Percentiles rank a stretch among this genome's conserved stretches.
These are phyloP conservation scores for Limenitis camilla DNA, from an alignment of 2,888 invertebrate species.

Conservation along the genomic window DNA sequence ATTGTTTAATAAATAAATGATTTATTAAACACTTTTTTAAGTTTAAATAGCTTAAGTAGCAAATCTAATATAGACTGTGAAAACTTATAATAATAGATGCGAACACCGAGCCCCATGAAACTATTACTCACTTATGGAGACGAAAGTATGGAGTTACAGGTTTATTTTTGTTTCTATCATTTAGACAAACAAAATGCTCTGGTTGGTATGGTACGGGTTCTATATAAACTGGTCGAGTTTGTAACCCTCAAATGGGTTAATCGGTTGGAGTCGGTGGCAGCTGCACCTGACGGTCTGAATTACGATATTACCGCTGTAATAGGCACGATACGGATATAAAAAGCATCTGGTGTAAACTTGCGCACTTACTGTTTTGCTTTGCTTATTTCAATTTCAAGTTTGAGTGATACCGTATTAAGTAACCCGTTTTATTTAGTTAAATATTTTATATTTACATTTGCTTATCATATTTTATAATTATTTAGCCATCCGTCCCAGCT, in stretches of 20 bases:
- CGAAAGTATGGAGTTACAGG: too few relatives aligned
- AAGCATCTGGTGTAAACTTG: conserved; percentile 20
- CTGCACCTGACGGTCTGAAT: conserved; percentile 69
- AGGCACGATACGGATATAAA: conserved; percentile 25
- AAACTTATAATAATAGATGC: too few relatives aligned
- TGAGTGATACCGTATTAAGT: neutral
- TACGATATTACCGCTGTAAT: conserved; percentile 48
- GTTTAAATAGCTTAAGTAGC: too few relatives aligned
- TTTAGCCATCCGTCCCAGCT: too few relatives aligned
- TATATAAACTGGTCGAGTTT: conserved; percentile 31
- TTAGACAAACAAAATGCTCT: too few relatives aligned
- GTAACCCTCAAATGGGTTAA: conserved; percentile 59
- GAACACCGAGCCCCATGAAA: too few relatives aligned
- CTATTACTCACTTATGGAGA: too few relatives aligned
- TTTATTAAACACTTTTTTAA: too few relatives aligned
- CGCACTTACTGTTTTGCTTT: conserved; percentile 11
- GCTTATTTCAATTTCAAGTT: conserved; percentile 9
- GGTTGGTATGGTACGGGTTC: conserved; percentile 31
- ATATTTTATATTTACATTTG: neutral
- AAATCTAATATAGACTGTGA: too few relatives aligned
- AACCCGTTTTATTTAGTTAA: neutral
- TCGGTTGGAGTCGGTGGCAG: conserved; percentile 61
- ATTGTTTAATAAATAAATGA: too few relatives aligned
- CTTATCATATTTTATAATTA: too few relatives aligned
- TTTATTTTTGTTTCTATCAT: too few relatives aligned